Evolutionary conservation across 2,888 invertebrate genomes (phyloP), one percentile per base, ranked within the genome.

Genomic region (Lepidochrysops patricia): DNA sequence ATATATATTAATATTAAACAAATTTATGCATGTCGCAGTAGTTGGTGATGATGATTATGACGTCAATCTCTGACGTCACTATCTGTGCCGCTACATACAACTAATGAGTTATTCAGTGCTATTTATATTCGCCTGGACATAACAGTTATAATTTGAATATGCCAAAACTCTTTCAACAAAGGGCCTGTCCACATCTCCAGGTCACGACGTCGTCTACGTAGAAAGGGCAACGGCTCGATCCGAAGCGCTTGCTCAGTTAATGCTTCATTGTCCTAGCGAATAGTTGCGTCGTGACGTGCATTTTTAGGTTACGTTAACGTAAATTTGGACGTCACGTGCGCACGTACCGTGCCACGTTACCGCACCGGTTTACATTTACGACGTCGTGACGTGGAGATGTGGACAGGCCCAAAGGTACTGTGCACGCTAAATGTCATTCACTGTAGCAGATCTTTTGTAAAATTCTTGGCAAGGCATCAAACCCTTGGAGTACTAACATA

Each of bases 41-140:
- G 9, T 43, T 19, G 19, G 29, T 19, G 15, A 43, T 43, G 43
- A 19, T 43, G 43, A 9, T 19, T 9, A 43, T 43, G 19, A 43
- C 19, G 43, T 43, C 23, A 43, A 43, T 23, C 15, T 43, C 19
- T 43, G 43, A 43, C 43, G 19, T 43, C 43, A 43, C 37, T 37
- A 37, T 37, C 15, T 37, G 15, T 43, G 19, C 43, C 19, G 43
- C 9, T 9, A 29, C 5, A 43, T 43, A 7, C n/a, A n/a, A n/a
- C 43, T 43, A 43, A 7, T 43, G n/a, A 5, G 5, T 35, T 3
- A 35, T 35, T 35, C n/a, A 13, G n/a, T 35, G 5, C 71, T 71
- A n/a, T n/a, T n/a, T n/a, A n/a, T 75, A 69, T 75, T 74, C 69
- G 19, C 43, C 19, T 43, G 43, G 23, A 19, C 9, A 19, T 43